These are phyloP conservation scores for Branchellion lobata DNA, from an alignment of 2,888 invertebrate species.

Conservation along the genomic window DNA sequence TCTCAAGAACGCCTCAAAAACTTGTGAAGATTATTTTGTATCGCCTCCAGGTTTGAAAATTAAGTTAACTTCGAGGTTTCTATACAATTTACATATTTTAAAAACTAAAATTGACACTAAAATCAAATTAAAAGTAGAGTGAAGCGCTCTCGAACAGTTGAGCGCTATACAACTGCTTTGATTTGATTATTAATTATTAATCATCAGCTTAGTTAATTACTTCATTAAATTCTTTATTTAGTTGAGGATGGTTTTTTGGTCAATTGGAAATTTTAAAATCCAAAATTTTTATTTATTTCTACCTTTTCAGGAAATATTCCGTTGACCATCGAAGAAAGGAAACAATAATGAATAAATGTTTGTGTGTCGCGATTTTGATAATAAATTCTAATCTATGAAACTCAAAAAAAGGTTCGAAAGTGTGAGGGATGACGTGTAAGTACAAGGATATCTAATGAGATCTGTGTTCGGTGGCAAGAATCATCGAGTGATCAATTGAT, in stretches of 20 bases:
- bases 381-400: neutral
- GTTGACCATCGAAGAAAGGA: slow-evolving; percentile 2
- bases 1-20: slow-evolving; percentile 72
- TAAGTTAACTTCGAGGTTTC: neutral
- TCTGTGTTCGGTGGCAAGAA: neutral
- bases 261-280: neutral
- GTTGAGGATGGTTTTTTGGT: neutral
- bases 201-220: no score
- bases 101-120: no score
- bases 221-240: neutral
- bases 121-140: neutral
- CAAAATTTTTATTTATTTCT: neutral
- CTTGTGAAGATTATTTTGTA: slow-evolving; percentile 86
- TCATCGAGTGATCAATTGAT: neutral
- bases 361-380: no score
- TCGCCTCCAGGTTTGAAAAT: slow-evolving; percentile 75
- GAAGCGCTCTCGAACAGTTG: neutral
- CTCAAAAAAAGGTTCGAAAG: neutral
- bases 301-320: slow-evolving; percentile 27
- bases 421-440: neutral
- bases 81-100: no score
- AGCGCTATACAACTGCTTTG: neutral
- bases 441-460: neutral
- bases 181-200: neutral
- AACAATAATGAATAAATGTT: neutral